Percentiles rank a stretch among this genome's conserved stretches.
Evolutionary conservation across 2,797 vertebrate species (phyloP).

Genomic region (Delichon dasypus): DNA sequence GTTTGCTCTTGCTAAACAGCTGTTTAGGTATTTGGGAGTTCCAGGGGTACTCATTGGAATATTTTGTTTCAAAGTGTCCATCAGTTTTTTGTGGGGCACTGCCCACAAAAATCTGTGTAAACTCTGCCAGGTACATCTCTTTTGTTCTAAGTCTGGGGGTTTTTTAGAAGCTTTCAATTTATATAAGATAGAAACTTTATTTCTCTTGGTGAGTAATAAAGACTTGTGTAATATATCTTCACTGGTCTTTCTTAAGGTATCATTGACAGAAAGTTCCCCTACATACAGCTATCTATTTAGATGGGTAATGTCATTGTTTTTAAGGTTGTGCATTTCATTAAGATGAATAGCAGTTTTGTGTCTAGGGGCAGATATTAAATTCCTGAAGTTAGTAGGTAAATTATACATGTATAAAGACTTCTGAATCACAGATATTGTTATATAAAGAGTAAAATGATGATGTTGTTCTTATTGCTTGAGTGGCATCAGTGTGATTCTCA

Average conservation of each 20-base stretch:
- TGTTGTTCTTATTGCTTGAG: slow-evolving; percentile 4
- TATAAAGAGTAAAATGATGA: slow-evolving; percentile 35
- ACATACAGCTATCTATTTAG: not conserved
- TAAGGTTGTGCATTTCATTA: not conserved
- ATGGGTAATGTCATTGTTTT: not conserved
- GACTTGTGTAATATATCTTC: not conserved
- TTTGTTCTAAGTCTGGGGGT: not conserved
- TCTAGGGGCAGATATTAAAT: not conserved
- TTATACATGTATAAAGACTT: not conserved
- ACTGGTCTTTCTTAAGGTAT: not conserved
- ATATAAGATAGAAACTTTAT: not conserved
- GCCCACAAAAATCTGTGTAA: not conserved
- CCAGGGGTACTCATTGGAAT: not conserved
- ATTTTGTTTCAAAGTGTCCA: not conserved
- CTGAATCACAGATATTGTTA: not conserved
- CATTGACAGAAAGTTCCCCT: not conserved
- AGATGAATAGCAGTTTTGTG: not conserved
- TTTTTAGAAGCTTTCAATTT: not conserved
- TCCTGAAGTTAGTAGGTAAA: not conserved
- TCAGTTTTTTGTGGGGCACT: not conserved
- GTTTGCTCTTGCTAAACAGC: not conserved
- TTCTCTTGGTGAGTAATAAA: not conserved
- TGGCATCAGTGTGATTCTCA: slow-evolving; percentile 8
- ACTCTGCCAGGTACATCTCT: not conserved
- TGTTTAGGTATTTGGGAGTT: not conserved